A percentile compares a stretch with the other conserved stretches of the same genome.
phyloP scores from a whole-genome alignment of 2,113 vertebrate genomes.

The Channa maculata region DNA sequence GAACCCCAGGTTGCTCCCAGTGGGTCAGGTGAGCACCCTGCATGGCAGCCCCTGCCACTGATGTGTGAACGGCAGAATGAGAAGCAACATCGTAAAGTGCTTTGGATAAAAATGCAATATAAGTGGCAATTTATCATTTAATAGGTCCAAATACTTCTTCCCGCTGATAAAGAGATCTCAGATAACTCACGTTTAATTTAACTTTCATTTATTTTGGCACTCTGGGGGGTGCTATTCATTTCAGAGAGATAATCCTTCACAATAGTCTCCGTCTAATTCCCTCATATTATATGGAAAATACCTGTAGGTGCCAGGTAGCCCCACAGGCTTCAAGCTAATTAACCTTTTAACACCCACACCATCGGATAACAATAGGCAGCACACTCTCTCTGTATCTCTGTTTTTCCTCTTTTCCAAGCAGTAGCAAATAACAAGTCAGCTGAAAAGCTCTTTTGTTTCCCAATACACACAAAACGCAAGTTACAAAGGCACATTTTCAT shows the following conservation, averaged over 20 bases:
- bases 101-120: no score
- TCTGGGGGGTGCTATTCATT: constrained; percentile 17
- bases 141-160: not conserved
- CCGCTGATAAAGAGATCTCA: constrained; percentile 18
- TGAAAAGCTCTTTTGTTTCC: constrained; percentile 62
- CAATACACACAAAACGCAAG: constrained; percentile 64
- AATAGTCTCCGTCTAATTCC: constrained; percentile 70
- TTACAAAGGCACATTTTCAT: constrained; percentile 54
- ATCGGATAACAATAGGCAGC: constrained; percentile 66
- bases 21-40: no score
- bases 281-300: constrained; percentile 78
- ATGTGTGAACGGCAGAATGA: no score
- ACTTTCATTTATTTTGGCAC: constrained; percentile 24
- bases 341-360: constrained; percentile 67
- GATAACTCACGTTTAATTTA: constrained; percentile 27
- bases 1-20: no score
- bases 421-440: constrained; percentile 67
- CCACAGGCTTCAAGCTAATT: constrained; percentile 75
- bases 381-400: not conserved
- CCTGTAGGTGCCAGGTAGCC: constrained; percentile 75
- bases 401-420: constrained; percentile 13
- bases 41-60: no score
- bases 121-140: not conserved
- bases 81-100: no score
- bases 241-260: constrained; percentile 60